Evolutionary conservation across 2,888 invertebrate genomes (phyloP).

Genomic region (Cheilosia soror): DNA sequence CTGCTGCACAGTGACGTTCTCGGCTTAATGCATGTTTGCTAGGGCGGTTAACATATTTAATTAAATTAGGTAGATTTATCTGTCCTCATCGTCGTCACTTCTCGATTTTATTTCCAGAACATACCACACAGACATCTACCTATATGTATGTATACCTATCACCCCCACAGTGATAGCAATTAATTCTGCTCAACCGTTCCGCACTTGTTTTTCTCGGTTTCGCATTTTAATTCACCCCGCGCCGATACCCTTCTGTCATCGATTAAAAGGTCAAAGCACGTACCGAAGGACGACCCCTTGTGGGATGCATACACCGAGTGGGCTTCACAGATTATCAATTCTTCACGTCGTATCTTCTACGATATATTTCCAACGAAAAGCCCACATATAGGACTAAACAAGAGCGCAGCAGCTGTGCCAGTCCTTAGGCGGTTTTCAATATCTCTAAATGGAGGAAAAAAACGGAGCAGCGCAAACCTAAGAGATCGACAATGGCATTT

Average conservation of each 20-base stretch:
- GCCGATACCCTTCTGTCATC: constrained; percentile 25
- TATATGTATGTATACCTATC: background rate
- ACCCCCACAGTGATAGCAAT: constrained; percentile 46
- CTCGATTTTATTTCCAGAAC: constrained; percentile 10
- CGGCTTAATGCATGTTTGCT: constrained; percentile 43
- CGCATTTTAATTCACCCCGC: background rate
- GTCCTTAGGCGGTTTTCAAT: constrained; percentile 51
- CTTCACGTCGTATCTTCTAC: background rate
- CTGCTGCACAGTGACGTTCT: constrained; percentile 33
- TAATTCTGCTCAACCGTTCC: constrained; percentile 42
- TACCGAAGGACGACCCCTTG: constrained; percentile 32
- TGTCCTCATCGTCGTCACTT: constrained; percentile 28
- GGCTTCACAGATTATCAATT: constrained; percentile 49
- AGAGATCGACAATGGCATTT: constrained; percentile 1
- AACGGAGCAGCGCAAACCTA: background rate
- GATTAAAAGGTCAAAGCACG: constrained; percentile 59
- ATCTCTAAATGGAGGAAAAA: constrained; percentile 34
- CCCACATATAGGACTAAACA: constrained; percentile 26
- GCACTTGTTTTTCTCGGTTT: constrained; percentile 16
- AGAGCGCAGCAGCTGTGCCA: constrained; percentile 27
- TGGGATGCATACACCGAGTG: constrained; percentile 45
- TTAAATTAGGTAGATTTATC: constrained; percentile 63
- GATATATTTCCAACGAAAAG: constrained; percentile 12
- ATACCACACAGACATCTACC: background rate
- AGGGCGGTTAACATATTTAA: constrained; percentile 54